Conservation (phyloP, 1,140 invertebrate genomes). For the Xylocopa sonorina region DNA sequence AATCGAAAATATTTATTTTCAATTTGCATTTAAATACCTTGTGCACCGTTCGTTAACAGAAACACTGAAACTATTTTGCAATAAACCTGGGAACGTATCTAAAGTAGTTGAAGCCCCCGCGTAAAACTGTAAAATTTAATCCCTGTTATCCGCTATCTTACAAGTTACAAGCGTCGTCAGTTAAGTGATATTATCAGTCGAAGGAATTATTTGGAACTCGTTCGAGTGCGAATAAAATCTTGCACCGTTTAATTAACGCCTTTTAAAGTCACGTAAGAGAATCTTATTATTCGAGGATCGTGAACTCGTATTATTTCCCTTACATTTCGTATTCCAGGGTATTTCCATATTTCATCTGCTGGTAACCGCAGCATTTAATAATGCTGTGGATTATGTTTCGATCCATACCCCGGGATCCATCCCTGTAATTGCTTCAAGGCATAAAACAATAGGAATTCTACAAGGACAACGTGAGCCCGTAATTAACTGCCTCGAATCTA, state of each 20-base stretch:
- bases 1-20: too few relatives aligned
- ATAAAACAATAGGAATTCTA: constrained; percentile 13
- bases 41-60: too few relatives aligned
- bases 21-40: too few relatives aligned
- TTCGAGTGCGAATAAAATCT: not conserved
- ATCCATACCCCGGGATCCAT: not conserved
- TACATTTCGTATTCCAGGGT: not conserved
- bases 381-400: constrained; percentile 19
- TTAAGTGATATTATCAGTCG: not conserved
- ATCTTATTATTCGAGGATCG: not conserved
- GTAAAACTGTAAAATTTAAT: too few relatives aligned
- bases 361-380: constrained; percentile 18
- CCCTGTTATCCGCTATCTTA: not conserved
- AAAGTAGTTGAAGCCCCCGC: too few relatives aligned
- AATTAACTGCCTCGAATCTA: not conserved
- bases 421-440: not conserved
- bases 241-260: not conserved
- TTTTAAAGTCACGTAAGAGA: not conserved
- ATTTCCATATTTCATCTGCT: constrained; percentile 10
- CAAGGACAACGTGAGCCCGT: not conserved
- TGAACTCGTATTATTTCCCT: not conserved
- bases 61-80: too few relatives aligned
- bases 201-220: not conserved
- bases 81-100: too few relatives aligned
- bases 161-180: not conserved